Evolutionary conservation across 2,888 invertebrate genomes (phyloP), one percentile per base, ranked within the genome.

Genomic region (Meiosimyza platycephala): DNA sequence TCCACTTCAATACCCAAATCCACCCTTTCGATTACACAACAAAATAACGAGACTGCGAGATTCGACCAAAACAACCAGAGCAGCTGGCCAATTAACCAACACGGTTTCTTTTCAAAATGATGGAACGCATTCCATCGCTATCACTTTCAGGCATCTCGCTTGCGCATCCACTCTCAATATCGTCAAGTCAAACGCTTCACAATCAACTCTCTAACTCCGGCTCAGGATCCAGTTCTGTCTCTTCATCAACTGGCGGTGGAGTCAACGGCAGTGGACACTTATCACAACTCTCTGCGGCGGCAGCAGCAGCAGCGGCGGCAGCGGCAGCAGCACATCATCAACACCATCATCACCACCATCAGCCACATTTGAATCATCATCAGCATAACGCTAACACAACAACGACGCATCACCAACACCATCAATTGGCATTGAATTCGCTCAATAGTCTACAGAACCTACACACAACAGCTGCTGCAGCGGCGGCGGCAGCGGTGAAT

Each of bases 51-150:
- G 3, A 28, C 28, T 3, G 4, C 28, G 28, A 73, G 60, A 68
- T 28, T 15, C 60, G 75, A 18, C 74, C 51, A 18, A 59, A 33
- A 15, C 72, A 59, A 48, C 47, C 7, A 51, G n/a, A 59, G 68
- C 59, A n/a, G 16, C 47, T 50, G 18, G 18, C 47, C 40, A 16
- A 68, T 72, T 40, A 40, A 40, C 40, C 40, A 40, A 40, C 4
- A 47, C 48, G 67, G 33, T 54, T 55, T 51, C 40, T 33, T 18
- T 48, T 6, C 78, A 84, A 83, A 83, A 87, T 87, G 88, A 87
- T 87, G 87, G 87, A 87, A 83, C 85, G 88, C 79, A 86, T 87
- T 80, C 87, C 88, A 82, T 86, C 88, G 73, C 77, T 87, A 78
- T 85, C 87, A 78, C 83, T 87, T 74, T 85, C 87, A 75, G 88